Evolutionary conservation across 2,113 vertebrate genomes (phyloP).

Genomic region (Boulengeromyrus knoepffleri): DNA sequence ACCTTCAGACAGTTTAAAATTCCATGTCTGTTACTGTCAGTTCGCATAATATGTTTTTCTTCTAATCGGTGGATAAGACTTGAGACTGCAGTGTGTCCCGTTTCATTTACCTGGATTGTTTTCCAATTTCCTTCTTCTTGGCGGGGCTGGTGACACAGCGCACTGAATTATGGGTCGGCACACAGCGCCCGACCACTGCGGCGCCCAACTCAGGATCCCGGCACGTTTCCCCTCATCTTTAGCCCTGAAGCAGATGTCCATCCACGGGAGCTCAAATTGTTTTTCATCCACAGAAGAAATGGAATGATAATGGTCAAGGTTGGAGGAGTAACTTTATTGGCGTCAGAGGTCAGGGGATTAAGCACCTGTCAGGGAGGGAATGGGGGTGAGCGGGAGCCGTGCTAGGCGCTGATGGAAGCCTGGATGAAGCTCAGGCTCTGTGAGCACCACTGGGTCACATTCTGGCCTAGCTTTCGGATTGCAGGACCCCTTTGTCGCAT

Average conservation of each 20-base stretch:
- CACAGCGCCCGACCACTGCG: neutral
- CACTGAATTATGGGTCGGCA: constrained; percentile 6
- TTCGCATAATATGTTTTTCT: neutral
- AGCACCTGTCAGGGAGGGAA: constrained; percentile 60
- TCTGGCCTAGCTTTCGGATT: constrained; percentile 28
- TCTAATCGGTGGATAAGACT: neutral
- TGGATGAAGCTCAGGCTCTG: constrained; percentile 15
- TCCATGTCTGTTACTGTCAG: neutral
- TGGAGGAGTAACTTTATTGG: constrained; percentile 56
- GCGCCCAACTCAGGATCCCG: neutral
- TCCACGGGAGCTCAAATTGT: constrained; percentile 56
- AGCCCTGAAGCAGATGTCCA: constrained; percentile 48
- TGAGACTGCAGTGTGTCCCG: neutral
- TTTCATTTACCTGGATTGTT: neutral
- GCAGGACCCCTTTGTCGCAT: constrained; percentile 5
- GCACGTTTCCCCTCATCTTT: constrained; percentile 28
- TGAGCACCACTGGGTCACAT: constrained; percentile 29
- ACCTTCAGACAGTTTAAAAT: neutral
- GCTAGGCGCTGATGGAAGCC: constrained; percentile 17
- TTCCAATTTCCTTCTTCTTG: neutral
- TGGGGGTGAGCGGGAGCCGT: neutral
- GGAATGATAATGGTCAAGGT: constrained; percentile 60
- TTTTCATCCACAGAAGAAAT: constrained; percentile 51
- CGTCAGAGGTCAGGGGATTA: constrained; percentile 71
- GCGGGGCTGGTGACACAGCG: neutral